Conservation (phyloP, 2,797 vertebrate genomes). For the Brotula barbata region DNA sequence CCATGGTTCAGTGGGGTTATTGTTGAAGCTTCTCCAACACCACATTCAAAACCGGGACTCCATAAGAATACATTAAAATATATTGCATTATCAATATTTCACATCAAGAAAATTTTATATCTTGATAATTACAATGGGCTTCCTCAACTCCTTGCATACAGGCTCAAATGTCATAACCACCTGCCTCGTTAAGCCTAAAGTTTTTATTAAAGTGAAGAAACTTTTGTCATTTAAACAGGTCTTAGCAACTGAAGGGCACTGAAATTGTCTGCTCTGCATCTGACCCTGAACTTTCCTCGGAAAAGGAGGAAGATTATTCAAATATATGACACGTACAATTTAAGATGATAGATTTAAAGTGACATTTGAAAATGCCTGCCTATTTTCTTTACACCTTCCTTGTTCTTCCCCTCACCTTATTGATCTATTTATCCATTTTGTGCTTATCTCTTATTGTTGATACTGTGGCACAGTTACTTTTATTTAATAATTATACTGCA, state of each 20-base stretch:
- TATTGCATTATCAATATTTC: constrained; percentile 15
- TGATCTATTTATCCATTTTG: too few species aligned
- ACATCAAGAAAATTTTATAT: constrained; percentile 19
- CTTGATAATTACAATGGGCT: constrained; percentile 13
- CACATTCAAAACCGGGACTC: not conserved
- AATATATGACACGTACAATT: too few species aligned
- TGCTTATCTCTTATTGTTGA: too few species aligned
- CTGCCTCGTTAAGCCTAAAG: constrained; percentile 8
- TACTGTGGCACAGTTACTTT: too few species aligned
- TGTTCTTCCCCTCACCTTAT: too few species aligned
- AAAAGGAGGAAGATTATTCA: too few species aligned
- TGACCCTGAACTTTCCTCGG: not conserved
- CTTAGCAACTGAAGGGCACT: not conserved
- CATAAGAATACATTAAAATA: not conserved
- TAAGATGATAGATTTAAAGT: too few species aligned
- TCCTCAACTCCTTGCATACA: constrained; percentile 2
- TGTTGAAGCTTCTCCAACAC: not conserved
- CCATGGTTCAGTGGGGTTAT: constrained; percentile 17
- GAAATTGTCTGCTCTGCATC: too few species aligned
- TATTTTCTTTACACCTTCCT: too few species aligned
- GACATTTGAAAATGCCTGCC: too few species aligned
- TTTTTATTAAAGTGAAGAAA: constrained; percentile 5
- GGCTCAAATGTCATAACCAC: constrained; percentile 4
- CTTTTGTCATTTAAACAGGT: not conserved
- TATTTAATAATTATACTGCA: too few species aligned